Evolutionary conservation across 2,797 vertebrate species (phyloP), one percentile per base, ranked within the genome.

Genomic region (Acanthiza pusilla): DNA sequence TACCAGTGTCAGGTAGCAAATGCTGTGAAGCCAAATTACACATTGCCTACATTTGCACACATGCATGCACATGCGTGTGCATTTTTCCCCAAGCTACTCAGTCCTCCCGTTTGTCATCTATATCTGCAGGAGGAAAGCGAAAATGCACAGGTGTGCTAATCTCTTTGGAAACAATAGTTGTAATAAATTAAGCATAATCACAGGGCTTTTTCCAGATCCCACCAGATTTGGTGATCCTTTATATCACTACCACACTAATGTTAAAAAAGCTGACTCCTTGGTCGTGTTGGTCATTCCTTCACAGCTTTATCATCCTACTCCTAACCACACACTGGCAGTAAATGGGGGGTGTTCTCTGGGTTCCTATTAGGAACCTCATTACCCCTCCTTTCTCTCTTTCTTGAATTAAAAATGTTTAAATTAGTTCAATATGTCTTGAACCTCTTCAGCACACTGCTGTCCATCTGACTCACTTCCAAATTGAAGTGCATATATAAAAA

Each of bases 401-500:
- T 89, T 70, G 76, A 94, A 96, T 96, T 94, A 94, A 96, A 97
- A 93, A 88, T 75, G 65, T 94, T 96, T 96, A 94, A 96, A 97
- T 96, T 97, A 97, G 94, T 93, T 96, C 94, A 95, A 51, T 96
- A 91, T 50, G 85, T 94, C 96, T 95, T 45, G 67, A 94, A 93
- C 91, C 87, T 96, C 96, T 93, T 91, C 78, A 89, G 90, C 88
- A 75, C 68, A 79, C 94, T 95, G 94, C 95, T 97, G 97, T 97
- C 97, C 92, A 1, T 97, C 96, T 97, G 96, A 98, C 94, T 98
- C 97, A 97, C 93, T 97, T 97, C 96, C 97, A 98, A 97, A 98
- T 95, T 98, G 96, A 97, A 98, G 94, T 97, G 97, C 95, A 96
- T 97, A 96, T 97, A 97, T 97, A 94, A 91, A 97, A 92, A 67